Conservation (phyloP, 2,113 vertebrate genomes). For the Microtus pennsylvanicus region DNA sequence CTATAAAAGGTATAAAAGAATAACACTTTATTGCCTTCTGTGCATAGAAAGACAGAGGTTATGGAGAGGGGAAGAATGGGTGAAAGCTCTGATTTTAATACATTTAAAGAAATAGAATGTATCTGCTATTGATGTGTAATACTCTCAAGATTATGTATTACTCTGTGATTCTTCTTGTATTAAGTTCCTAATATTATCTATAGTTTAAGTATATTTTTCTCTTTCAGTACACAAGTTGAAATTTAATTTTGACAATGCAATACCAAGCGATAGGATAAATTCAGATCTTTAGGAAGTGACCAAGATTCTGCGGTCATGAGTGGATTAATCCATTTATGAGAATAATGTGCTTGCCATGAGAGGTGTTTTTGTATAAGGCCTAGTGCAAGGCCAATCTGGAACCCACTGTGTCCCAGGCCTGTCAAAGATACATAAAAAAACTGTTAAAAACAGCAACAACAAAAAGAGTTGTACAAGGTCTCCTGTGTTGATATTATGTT, state of each 20-base stretch:
- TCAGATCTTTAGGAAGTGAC: neutral
- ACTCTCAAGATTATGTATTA: neutral
- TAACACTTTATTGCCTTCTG: too few species aligned
- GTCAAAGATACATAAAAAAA: too few species aligned
- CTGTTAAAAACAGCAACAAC: neutral
- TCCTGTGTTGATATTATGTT: too few species aligned
- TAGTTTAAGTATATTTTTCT: neutral
- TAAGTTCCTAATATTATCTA: neutral
- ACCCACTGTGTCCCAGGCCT: too few species aligned
- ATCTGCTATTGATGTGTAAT: neutral
- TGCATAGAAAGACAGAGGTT: neutral
- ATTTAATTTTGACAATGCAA: neutral
- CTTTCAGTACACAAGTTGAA: neutral
- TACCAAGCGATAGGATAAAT: neutral
- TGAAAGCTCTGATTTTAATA: neutral
- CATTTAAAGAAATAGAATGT: neutral
- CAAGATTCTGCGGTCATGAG: neutral
- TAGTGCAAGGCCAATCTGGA: too few species aligned
- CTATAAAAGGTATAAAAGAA: neutral
- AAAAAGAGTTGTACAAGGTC: neutral
- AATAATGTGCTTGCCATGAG: neutral
- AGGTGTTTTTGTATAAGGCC: neutral
- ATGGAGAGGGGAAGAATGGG: neutral
- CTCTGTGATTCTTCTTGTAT: neutral
- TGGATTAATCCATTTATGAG: neutral